Conservation (phyloP, 2,113 vertebrate genomes). For the Catharus fuscescens region DNA sequence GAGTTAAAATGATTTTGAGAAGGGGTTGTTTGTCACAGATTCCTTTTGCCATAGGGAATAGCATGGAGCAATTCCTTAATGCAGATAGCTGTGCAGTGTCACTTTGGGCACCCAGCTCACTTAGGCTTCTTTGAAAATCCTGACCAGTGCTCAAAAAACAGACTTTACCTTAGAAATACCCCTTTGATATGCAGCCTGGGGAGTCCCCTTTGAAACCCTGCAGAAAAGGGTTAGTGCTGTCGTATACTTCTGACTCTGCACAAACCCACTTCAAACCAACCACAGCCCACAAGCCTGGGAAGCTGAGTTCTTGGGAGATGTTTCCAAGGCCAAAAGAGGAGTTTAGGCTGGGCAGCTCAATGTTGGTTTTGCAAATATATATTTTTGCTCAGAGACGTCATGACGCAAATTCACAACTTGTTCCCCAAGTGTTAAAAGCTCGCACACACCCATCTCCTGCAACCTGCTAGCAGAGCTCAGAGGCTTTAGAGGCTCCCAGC, state of each 20-base stretch:
- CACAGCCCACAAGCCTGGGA: conserved; percentile 27
- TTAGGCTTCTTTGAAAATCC: conserved; percentile 1
- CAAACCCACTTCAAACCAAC: conserved; percentile 57
- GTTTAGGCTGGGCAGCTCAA: not conserved
- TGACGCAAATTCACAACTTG: conserved; percentile 10
- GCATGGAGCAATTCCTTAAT: not conserved
- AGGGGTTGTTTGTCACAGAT: not conserved
- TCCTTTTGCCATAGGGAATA: not conserved
- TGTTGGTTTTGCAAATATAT: conserved; percentile 47
- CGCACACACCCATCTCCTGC: conserved; percentile 4
- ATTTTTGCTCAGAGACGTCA: conserved; percentile 40
- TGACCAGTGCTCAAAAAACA: not conserved
- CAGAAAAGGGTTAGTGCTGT: conserved; percentile 50
- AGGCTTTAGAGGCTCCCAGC: not conserved
- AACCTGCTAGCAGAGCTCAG: conserved; percentile 37
- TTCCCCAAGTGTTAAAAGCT: conserved; percentile 9
- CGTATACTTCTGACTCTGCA: conserved; percentile 21
- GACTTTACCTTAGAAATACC: conserved; percentile 8
- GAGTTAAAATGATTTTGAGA: not conserved
- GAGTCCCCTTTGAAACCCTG: conserved; percentile 61
- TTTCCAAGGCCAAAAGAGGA: not conserved
- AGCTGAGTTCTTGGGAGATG: not conserved
- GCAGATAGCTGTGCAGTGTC: not conserved
- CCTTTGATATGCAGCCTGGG: conserved; percentile 55
- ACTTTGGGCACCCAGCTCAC: not conserved